A percentile compares a stretch with the other conserved stretches of the same genome.
phyloP scores from a whole-genome alignment of 2,797 vertebrate species.

The Dendrocincla tyrannina region DNA sequence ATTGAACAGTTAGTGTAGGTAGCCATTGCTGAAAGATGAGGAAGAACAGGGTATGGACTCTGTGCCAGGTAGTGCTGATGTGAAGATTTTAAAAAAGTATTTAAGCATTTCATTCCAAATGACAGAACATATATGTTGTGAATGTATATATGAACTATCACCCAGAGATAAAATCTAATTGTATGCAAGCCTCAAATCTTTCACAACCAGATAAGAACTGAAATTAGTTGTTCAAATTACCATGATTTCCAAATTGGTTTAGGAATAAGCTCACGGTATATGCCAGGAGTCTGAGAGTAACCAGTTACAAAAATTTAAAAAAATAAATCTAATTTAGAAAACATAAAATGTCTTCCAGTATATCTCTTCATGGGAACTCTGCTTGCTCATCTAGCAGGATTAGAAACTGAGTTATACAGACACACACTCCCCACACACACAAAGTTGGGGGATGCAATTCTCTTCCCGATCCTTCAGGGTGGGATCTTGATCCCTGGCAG shows the following conservation, averaged over 20 bases:
- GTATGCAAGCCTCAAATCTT: background rate
- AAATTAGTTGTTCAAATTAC: conserved; percentile 3
- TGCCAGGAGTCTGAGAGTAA: background rate
- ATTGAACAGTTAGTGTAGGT: background rate
- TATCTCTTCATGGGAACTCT: background rate
- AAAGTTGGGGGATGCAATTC: background rate
- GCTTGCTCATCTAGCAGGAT: background rate
- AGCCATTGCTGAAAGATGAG: background rate
- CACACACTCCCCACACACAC: rapidly evolving
- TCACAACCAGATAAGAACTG: background rate
- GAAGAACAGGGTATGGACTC: background rate
- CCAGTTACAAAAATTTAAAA: background rate
- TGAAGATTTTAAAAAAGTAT: background rate
- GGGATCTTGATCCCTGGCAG: background rate
- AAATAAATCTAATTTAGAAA: background rate
- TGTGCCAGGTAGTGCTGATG: background rate
- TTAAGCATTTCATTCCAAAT: background rate
- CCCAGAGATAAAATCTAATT: background rate
- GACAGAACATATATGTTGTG: background rate
- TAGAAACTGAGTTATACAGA: background rate
- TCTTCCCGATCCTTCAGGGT: background rate
- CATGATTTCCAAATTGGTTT: background rate
- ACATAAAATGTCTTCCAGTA: background rate
- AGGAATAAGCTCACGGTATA: background rate
- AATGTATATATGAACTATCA: background rate